These are phyloP conservation scores for Drosophila kanapiae DNA, from an alignment of 1,140 invertebrate genomes.

Conservation along the genomic window DNA sequence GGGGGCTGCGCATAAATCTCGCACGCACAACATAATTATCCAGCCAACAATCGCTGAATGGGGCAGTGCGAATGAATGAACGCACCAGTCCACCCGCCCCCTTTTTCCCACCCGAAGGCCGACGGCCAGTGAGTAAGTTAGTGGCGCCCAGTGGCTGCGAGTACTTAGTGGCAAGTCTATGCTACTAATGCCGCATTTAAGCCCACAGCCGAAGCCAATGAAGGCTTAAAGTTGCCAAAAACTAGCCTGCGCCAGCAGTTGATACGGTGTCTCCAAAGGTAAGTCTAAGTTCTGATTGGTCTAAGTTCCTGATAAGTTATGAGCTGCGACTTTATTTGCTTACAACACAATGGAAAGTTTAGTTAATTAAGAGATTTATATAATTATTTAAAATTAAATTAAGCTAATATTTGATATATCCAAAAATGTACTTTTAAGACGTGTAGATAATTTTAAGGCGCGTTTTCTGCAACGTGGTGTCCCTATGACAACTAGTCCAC, in stretches of 20 bases:
- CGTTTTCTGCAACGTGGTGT: no score
- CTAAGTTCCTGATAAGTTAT: background rate
- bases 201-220: constrained; percentile 15
- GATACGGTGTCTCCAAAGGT: background rate
- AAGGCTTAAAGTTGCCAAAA: constrained; percentile 29
- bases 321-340: no score
- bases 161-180: constrained; percentile 43
- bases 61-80: constrained; percentile 49
- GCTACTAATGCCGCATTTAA: constrained; percentile 53
- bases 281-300: background rate
- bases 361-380: background rate
- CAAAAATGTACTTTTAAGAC: no score
- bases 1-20: constrained; percentile 69
- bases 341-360: no score
- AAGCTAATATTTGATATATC: no score
- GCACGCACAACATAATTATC: constrained; percentile 81
- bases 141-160: constrained; percentile 50
- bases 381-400: background rate
- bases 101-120: no score
- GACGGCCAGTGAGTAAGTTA: constrained; percentile 35
- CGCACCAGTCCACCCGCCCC: constrained; percentile 4
- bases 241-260: background rate
- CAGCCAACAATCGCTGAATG: constrained; percentile 81
- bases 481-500: no score
- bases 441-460: no score